Evolutionary conservation across 2,888 invertebrate species (phyloP), one percentile per base, ranked within the genome.

Genomic region (Pyrgus malvae): DNA sequence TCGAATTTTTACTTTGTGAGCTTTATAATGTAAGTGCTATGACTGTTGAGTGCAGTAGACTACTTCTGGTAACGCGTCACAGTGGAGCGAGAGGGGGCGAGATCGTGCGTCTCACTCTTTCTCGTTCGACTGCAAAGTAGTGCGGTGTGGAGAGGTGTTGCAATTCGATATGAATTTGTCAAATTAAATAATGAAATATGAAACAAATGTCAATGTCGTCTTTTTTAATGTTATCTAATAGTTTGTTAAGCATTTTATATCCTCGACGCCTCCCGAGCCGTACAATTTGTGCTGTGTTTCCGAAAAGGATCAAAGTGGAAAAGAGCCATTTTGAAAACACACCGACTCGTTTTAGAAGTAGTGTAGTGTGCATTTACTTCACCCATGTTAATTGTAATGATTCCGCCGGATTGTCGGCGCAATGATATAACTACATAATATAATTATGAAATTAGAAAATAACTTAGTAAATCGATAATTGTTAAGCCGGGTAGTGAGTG

Each of bases 241-340:
- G 59, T 60, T 56, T 33, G 12, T 31, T 66, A 68, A 65, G 61
- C 62, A 60, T 57, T 45, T 62, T 64, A 56, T 56, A 60, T 67
- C 41, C 42, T 51, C 55, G 61, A 58, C 58, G 63, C 68, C 74
- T 70, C 73, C 62, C 79, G 74, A 80, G 81, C 83, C 81, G 89
- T 88, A 85, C 90, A 81, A 73, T 92, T 95, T 95, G 95, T 95
- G 95, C 94, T 95, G 95, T 95, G 95, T 95, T 94, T 94, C 93
- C 92, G 93, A 93, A 94, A 93, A 94, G 94, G 92, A 93, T 91
- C 89, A 83, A 84, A 83, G 92, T 87, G 95, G 95, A 95, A 95
- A 95, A 95, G 95, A 95, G 95, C 95, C 94, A 94, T 94, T 94
- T 93, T 93, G 93, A 94, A 94, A 94, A 94, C 94, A 95, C 95